A percentile compares a stretch with the other conserved stretches of the same genome.
Conservation (phyloP, 2,888 invertebrate genomes). For the Epinotia ramella region DNA sequence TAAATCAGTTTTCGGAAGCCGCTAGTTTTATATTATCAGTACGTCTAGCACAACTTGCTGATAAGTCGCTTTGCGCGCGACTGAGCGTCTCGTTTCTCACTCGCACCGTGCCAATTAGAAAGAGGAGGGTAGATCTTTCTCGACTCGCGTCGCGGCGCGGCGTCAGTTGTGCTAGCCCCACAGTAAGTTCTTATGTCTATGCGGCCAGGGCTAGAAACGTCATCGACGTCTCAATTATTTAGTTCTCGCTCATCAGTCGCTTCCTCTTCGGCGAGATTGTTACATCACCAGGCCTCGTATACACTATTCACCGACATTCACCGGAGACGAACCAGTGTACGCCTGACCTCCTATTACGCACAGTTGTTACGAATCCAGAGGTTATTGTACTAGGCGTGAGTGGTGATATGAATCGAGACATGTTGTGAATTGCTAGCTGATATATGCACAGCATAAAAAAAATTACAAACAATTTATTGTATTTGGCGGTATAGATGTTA, state of each 20-base stretch:
- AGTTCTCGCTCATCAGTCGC: slow-evolving; percentile 65
- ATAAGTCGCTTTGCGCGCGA: too few relatives aligned
- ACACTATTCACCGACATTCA: background rate
- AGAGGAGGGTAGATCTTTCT: too few relatives aligned
- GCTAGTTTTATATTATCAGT: background rate
- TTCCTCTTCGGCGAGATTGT: slow-evolving; percentile 55
- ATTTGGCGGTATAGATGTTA: background rate
- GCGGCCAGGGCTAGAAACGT: slow-evolving; percentile 55
- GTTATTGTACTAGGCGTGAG: too few relatives aligned
- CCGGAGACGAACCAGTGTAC: background rate
- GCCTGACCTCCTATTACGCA: background rate
- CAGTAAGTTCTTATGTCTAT: slow-evolving; percentile 49
- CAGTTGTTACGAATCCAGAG: background rate
- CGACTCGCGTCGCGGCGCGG: too few relatives aligned
- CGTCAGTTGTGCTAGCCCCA: too few relatives aligned
- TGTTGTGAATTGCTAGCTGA: background rate
- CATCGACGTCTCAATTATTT: slow-evolving; percentile 68
- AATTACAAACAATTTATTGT: background rate
- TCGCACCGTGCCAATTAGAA: too few relatives aligned
- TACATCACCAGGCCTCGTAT: slow-evolving; percentile 33
- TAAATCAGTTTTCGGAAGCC: too few relatives aligned
- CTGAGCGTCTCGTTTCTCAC: too few relatives aligned
- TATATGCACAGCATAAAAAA: slow-evolving; percentile 16
- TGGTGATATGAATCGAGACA: background rate
- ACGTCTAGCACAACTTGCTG: too few relatives aligned